Base-by-base conservation (phyloP, 2,113 vertebrate genomes). In the Zosterops japonicus region DNA sequence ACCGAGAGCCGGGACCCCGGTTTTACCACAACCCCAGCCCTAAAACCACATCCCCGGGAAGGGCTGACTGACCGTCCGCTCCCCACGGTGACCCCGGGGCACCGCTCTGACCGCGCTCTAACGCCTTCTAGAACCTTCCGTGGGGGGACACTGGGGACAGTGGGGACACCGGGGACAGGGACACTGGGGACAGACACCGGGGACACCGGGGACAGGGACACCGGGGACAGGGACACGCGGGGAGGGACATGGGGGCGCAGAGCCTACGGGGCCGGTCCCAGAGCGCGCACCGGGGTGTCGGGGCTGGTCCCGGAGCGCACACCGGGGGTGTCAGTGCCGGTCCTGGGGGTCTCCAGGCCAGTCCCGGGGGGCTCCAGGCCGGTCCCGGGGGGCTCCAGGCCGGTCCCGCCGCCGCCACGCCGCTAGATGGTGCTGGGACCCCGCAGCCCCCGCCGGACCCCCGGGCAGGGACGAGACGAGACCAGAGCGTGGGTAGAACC, bases 101-200 rank as follows among this genome's bases (percentile, higher is more conserved):
- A 57, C 36, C 0, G 57, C 88, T 67, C 5, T 2, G 5, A 11
- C 5, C 19, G 22, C 22, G 33, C 60, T 53, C 71, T 0, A 29
- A 11, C 71, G 6, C 83, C 71, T 94, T 89, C 95, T 46, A 11
- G 82, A 89, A 57, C 36, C 84, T 93, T 91, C 92, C 80, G 60
- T 83, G 10, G 7, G 41, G 44, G 20, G 27, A 17, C 24, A 36
- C 41, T 16, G 42, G 16, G n/a, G 69, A 14, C 82, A 8, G 3
- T 9, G 36, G 36, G 36, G 36, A 36, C 36, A 36, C 36, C 36
- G 36, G 36, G 36, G 36, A 36, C 36, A 36, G 36, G 36, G 36
- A 36, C 36, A 36, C 36, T 36, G 36, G 36, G 36, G 36, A 36
- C 36, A 39, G 36, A 36, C 36, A 36, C 36, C 36, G 8, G 36